These are phyloP conservation scores for Apamea anceps DNA, from an alignment of 2,888 invertebrate genomes.

Conservation along the genomic window DNA sequence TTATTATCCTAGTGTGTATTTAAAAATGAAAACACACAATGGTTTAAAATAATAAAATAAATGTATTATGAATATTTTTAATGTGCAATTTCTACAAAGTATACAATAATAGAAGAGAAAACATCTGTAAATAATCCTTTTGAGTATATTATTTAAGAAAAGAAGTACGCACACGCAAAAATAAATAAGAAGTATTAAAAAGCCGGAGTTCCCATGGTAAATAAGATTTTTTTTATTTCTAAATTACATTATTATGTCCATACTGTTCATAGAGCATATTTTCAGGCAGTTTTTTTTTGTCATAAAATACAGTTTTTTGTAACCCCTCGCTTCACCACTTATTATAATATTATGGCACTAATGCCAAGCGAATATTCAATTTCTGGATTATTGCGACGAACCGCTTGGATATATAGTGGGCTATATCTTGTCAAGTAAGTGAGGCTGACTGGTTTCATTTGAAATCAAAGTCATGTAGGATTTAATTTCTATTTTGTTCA, in stretches of 20 bases:
- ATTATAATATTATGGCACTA: neutral
- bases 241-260: slow-evolving; percentile 9
- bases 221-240: neutral
- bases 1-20: neutral
- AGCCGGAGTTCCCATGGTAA: neutral
- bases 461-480: neutral
- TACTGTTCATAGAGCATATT: slow-evolving; percentile 7
- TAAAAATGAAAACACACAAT: neutral
- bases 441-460: neutral
- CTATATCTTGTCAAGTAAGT: neutral
- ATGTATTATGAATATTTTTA: too few species aligned
- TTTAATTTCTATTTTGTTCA: neutral
- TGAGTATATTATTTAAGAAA: neutral
- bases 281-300: neutral
- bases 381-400: neutral
- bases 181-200: neutral
- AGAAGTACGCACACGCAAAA: neutral
- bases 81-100: neutral
- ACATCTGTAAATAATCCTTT: neutral
- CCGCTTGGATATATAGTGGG: neutral
- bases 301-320: neutral
- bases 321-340: neutral
- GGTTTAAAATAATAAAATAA: neutral
- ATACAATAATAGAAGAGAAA: neutral
- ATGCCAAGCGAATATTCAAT: neutral